These are phyloP conservation scores for Trichoplusia ni DNA, from an alignment of 1,140 invertebrate genomes.

Conservation along the genomic window DNA sequence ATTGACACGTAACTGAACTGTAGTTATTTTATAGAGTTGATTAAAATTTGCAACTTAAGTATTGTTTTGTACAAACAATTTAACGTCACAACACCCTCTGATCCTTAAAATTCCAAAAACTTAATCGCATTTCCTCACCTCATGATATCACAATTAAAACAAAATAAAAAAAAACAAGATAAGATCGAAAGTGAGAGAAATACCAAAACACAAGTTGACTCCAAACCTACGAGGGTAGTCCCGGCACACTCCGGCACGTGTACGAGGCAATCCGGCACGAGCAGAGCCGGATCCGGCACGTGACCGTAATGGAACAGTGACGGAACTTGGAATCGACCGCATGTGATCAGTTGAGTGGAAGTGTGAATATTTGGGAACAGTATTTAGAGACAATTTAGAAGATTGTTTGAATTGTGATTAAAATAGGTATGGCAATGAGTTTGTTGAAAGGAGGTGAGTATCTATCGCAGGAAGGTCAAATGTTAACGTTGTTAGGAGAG, in stretches of 20 bases:
- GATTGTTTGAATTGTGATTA: too few relatives aligned
- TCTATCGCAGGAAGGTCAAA: too few relatives aligned
- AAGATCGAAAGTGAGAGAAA: slow-evolving; percentile 33
- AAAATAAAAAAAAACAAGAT: background rate
- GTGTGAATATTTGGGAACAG: slow-evolving; percentile 34
- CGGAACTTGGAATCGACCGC: slow-evolving; percentile 47
- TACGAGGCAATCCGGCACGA: slow-evolving; percentile 31
- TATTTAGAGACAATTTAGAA: slow-evolving; percentile 6
- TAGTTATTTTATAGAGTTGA: too few relatives aligned
- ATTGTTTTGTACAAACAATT: too few relatives aligned
- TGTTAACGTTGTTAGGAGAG: too few relatives aligned
- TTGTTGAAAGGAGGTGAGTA: background rate
- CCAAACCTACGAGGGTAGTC: slow-evolving; percentile 47
- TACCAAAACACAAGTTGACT: slow-evolving; percentile 45
- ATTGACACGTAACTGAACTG: too few relatives aligned
- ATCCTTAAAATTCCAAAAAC: slow-evolving; percentile 6
- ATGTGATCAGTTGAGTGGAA: slow-evolving; percentile 55
- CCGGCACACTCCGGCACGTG: slow-evolving; percentile 40
- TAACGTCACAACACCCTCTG: background rate
- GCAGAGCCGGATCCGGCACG: slow-evolving; percentile 1
- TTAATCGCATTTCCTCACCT: too few relatives aligned
- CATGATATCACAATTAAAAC: slow-evolving; percentile 9
- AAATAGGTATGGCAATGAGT: too few relatives aligned
- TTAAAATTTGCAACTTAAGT: too few relatives aligned
- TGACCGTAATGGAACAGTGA: slow-evolving; percentile 14